Conservation (phyloP, 2,113 vertebrate species). For the Hirundichthys speculiger region DNA sequence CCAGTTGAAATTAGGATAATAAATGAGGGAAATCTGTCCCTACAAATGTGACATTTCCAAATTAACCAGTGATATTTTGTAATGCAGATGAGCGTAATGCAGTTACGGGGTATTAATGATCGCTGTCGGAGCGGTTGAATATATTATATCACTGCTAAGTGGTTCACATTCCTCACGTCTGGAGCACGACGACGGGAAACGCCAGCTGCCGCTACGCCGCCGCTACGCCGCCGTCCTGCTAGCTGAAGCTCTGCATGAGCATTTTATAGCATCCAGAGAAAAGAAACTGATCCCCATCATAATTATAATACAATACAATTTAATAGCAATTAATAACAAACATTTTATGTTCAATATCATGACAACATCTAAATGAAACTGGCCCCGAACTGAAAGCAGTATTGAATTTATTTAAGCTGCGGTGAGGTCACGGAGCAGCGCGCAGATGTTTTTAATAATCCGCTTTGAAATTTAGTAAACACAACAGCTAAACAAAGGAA, state of each 20-base stretch:
- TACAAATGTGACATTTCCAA: no score
- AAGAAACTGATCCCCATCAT: not conserved
- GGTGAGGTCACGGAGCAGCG: not conserved
- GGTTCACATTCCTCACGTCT: constrained; percentile 48
- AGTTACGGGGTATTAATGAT: constrained; percentile 56
- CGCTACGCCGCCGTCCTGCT: constrained; percentile 46
- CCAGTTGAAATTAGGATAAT: no score
- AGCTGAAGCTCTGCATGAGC: constrained; percentile 7
- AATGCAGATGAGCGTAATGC: constrained; percentile 56
- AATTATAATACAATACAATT: not conserved
- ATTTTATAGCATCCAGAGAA: not conserved
- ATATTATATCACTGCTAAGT: constrained; percentile 42
- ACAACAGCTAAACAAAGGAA: no score
- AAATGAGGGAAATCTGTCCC: no score
- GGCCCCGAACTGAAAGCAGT: no score
- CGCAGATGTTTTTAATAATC: not conserved
- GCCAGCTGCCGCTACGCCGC: constrained; percentile 42
- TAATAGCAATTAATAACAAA: not conserved
- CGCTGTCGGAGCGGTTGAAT: constrained; percentile 16
- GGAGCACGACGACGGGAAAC: constrained; percentile 25
- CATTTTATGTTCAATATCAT: no score
- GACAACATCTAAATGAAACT: no score
- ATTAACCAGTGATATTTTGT: constrained; percentile 25
- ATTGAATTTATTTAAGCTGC: no score
- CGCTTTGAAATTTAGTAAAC: no score